Evolutionary conservation across 2,888 invertebrate genomes (phyloP), one percentile per base, ranked within the genome.

Genomic region (Caenorhabditis doughertyi): DNA sequence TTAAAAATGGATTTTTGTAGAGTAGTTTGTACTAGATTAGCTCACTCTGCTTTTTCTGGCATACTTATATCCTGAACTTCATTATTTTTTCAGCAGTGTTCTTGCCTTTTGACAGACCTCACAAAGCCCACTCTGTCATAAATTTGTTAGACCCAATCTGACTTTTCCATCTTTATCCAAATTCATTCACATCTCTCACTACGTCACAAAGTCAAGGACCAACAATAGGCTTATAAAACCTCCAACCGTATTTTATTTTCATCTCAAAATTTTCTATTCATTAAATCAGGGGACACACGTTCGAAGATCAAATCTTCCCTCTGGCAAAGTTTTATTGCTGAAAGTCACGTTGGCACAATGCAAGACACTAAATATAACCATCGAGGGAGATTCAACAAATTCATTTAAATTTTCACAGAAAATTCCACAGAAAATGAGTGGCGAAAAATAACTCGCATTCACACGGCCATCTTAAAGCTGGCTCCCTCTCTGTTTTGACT

Each of bases 271-370:
- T 32, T 32, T 39, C 2, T 49, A 3, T 29, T 47, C 29, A 49
- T 35, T 32, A 18, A 51, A 32, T 27, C 5, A 29, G 13, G 67
- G 60, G 58, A 76, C 68, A 55, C 29, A 18, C 42, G 77, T 77
- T 77, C 77, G 62, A 62, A 42, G 68, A 77, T 62, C 49, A 77
- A 77, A 27, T 39, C 32, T 51, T 60, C 68, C 77, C 77, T 62
- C 60, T 68, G n/a, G 64, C 3, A 2, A n/a, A n/a, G n/a, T n/a
- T n/a, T n/a, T n/a, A n/a, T n/a, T n/a, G n/a, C n/a, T n/a, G n/a
- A n/a, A n/a, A n/a, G n/a, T n/a, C n/a, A n/a, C n/a, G n/a, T n/a
- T n/a, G n/a, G n/a, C n/a, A n/a, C n/a, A n/a, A n/a, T n/a, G n/a
- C n/a, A n/a, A 7, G 49, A 32, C 32, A 16, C 49, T 56, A 68